These are phyloP conservation scores for Ascaphus truei DNA, from an alignment of 2,113 vertebrate species.

Conservation along the genomic window DNA sequence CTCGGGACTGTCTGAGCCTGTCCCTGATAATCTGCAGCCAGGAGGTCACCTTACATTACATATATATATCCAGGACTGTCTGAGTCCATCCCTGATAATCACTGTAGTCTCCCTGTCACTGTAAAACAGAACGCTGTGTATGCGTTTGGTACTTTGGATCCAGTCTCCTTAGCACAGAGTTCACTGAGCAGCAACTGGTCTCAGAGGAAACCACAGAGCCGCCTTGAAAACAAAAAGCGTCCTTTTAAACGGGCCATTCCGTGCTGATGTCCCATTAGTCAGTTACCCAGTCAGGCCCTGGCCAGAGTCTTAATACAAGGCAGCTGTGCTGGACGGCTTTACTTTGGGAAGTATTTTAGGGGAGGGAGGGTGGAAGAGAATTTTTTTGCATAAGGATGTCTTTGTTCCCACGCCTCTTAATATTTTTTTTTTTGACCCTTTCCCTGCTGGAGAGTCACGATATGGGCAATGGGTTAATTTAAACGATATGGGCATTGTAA, in stretches of 20 bases:
- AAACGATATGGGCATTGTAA: too few species aligned
- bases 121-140: conserved; percentile 19
- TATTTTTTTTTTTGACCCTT: too few species aligned
- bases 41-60: conserved; percentile 23
- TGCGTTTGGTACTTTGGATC: background rate
- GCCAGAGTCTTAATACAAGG: conserved; percentile 48
- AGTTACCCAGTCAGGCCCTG: conserved; percentile 38
- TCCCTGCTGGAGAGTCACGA: too few species aligned
- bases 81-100: too few species aligned
- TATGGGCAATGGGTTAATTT: too few species aligned
- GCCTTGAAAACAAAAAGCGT: conserved; percentile 54
- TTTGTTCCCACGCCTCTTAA: background rate
- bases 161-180: background rate
- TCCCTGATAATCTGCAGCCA: background rate
- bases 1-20: too few species aligned
- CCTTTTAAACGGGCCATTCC: conserved; percentile 51
- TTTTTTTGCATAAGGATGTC: background rate
- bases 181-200: too few species aligned
- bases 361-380: background rate
- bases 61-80: too few species aligned
- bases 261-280: conserved; percentile 55
- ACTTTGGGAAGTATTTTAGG: conserved; percentile 6
- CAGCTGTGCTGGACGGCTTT: conserved; percentile 43
- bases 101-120: too few species aligned
- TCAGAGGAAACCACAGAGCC: conserved; percentile 11